These are phyloP conservation scores for Hipparchia semele DNA, from an alignment of 2,888 invertebrate species.

Conservation along the genomic window DNA sequence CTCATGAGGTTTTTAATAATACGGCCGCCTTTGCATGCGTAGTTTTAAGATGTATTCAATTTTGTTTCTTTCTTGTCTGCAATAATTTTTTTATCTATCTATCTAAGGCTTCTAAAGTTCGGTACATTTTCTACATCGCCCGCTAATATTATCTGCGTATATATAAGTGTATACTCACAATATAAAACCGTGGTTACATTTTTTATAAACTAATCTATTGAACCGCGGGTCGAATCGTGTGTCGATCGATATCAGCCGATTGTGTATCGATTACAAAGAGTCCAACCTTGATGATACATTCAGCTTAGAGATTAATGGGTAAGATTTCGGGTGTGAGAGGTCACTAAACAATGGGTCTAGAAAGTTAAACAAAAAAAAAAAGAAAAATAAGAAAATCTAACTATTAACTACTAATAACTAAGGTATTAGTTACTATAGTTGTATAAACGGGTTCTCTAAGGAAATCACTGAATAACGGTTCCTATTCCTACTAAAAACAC, in stretches of 20 bases:
- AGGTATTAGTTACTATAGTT: too few species aligned
- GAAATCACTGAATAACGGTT: too few species aligned
- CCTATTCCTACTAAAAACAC: too few species aligned
- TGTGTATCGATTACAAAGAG: not conserved
- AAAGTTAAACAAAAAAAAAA: not conserved
- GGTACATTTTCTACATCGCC: not conserved
- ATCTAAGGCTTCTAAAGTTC: not conserved
- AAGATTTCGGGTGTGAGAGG: not conserved
- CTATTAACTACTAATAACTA: not conserved
- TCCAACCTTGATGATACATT: constrained; percentile 5
- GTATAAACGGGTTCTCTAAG: too few species aligned
- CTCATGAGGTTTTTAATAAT: too few species aligned
- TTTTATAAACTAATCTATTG: constrained; percentile 1
- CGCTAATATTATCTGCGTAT: not conserved
- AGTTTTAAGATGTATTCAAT: too few species aligned
- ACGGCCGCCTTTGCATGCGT: too few species aligned
- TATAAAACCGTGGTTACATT: not conserved
- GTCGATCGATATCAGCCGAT: not conserved
- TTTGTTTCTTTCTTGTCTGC: too few species aligned
- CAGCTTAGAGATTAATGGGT: not conserved
- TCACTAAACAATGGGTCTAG: not conserved
- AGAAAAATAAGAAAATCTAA: not conserved
- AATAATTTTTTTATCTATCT: too few species aligned
- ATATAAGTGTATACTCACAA: not conserved
- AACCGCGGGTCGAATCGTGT: constrained; percentile 1